phyloP scores from a whole-genome alignment of 2,113 vertebrate genomes.

The Ploceus nigricollis region DNA sequence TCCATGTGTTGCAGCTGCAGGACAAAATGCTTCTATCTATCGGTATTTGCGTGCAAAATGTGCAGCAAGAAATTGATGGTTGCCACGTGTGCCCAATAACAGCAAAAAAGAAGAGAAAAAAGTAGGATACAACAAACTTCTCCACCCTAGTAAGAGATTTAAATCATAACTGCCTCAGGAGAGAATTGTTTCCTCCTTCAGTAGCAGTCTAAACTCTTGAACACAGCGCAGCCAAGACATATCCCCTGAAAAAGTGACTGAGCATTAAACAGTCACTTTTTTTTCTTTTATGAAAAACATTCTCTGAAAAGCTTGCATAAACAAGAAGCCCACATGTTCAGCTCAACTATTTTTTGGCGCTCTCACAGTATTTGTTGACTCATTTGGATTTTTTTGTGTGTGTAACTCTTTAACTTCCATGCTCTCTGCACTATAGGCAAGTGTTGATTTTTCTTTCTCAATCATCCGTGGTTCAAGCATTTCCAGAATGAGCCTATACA shows the following conservation, averaged over 20 bases:
- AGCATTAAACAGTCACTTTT: constrained; percentile 1
- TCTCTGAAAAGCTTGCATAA: constrained; percentile 39
- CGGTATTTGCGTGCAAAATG: neutral
- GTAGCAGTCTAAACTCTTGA: constrained; percentile 56
- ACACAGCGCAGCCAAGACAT: constrained; percentile 19
- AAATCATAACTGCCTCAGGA: constrained; percentile 52
- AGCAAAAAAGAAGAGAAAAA: neutral
- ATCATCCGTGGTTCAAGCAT: neutral
- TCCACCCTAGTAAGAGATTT: constrained; percentile 19
- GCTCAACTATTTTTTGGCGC: neutral
- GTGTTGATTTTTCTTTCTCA: neutral
- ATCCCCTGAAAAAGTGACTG: constrained; percentile 36
- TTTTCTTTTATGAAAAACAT: constrained; percentile 57
- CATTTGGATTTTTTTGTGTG: neutral
- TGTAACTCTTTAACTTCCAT: constrained; percentile 8
- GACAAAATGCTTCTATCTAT: neutral
- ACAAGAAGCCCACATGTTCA: constrained; percentile 48
- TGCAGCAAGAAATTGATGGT: neutral
- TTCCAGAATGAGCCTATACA: neutral
- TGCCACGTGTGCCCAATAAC: neutral
- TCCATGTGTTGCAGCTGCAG: constrained; percentile 23
- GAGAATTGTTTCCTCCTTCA: constrained; percentile 42
- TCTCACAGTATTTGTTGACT: constrained; percentile 37
- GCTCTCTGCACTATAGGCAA: neutral
- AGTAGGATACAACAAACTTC: constrained; percentile 35